Evolutionary conservation across 2,888 invertebrate genomes (phyloP), one percentile per base, ranked within the genome.

Genomic region (Lysandra bellargus): DNA sequence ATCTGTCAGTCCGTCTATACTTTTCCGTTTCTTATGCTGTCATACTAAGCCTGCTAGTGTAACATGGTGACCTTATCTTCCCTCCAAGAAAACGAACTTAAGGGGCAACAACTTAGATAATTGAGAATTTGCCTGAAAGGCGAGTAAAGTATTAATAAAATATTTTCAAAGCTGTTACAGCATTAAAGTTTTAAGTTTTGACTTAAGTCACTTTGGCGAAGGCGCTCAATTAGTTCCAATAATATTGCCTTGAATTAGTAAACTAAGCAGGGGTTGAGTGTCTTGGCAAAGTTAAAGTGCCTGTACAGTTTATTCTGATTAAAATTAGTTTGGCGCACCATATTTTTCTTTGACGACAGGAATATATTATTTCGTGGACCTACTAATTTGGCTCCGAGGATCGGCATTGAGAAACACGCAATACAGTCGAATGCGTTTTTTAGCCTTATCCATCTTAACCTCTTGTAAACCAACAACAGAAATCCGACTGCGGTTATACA

Each of bases 161-260:
- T 69, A 33, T 14, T 33, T 17, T 69, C 33, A 69, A 69, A 33
- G 33, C 17, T 2, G 33, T 64, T 61, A 2, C 1, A 64, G 30
- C 23, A 9, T 64, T 30, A 64, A 69, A 57, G 57, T 57, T 57
- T 64, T 12, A 69, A 69, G 1, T 69, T 69, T 69, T 69, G 64
- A 69, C 30, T 69, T 33, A 37, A 30, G 69, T 33, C 33, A 69
- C 33, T 69, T 69, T 69, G 33, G 69, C 33, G 33, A 14, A 33
- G 69, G 17, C 23, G 37, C 69, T 23, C 69, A 69, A 33, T 69
- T 69, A 33, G 69, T 69, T 37, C 4, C 69, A 33, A 69, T 69
- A 69, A 69, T 69, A 37, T 33, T 69, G 69, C 33, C 69, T 69
- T 69, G 17, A 69, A 69, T 69, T 37, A 69, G 33, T 69, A 69